phyloP scores from a whole-genome alignment of 2,113 vertebrate genomes.

The Xenus cinereus region DNA sequence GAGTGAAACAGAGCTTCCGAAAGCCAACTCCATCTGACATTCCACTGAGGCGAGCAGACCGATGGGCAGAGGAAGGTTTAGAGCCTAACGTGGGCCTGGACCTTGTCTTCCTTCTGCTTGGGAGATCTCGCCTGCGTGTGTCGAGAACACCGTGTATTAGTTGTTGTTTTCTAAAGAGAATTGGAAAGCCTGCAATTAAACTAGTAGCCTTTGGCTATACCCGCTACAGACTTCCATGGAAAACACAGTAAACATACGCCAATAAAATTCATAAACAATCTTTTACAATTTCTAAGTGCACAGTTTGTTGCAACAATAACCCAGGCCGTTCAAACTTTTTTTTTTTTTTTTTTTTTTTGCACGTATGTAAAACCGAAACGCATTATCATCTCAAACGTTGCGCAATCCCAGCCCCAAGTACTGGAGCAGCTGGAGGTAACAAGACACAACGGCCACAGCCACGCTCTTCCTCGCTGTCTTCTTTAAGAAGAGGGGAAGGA shows the following conservation, averaged over 20 bases:
- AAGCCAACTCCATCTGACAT: not conserved
- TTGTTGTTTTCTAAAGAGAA: not conserved
- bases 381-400: not conserved
- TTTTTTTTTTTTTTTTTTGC: not conserved
- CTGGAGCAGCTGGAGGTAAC: not conserved
- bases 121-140: accelerated
- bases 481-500: not conserved
- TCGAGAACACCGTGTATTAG: not conserved
- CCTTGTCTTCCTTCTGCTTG: not conserved
- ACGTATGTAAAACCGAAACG: not conserved
- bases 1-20: not conserved
- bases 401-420: not conserved
- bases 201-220: constrained; percentile 4
- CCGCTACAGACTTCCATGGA: not conserved
- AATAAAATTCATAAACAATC: constrained; percentile 1
- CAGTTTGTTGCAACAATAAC: not conserved
- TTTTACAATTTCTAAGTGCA: not conserved
- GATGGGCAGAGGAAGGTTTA: not conserved
- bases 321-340: not conserved
- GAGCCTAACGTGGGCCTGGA: accelerated
- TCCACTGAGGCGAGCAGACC: accelerated
- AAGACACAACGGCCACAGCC: not conserved
- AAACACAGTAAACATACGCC: not conserved
- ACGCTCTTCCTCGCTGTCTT: not conserved
- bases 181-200: constrained; percentile 5